Conservation (phyloP, 2,888 invertebrate species). For the Phasia obesa region DNA sequence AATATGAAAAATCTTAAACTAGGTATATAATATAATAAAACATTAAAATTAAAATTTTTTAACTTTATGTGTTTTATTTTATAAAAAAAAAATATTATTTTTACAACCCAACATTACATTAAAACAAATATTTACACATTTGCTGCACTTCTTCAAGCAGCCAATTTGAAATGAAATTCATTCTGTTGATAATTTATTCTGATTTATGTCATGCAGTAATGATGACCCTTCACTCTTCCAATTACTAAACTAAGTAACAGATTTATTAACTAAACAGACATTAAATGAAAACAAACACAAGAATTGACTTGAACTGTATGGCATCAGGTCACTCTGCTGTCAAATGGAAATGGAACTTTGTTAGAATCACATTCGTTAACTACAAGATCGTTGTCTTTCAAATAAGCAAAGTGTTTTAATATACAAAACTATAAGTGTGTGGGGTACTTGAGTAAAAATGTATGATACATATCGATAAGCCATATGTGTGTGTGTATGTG, state of each 20-base stretch:
- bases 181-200: background rate
- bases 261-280: background rate
- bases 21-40: too few relatives aligned
- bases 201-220: constrained; percentile 16
- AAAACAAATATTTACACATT: background rate
- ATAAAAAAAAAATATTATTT: too few relatives aligned
- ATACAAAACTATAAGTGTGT: too few relatives aligned
- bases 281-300: background rate
- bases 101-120: too few relatives aligned
- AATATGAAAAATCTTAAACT: too few relatives aligned
- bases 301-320: too few relatives aligned
- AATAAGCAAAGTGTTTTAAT: too few relatives aligned
- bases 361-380: background rate
- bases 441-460: too few relatives aligned
- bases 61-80: too few relatives aligned
- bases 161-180: background rate
- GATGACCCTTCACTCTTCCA: constrained; percentile 11
- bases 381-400: too few relatives aligned
- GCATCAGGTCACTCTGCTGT: constrained; percentile 12
- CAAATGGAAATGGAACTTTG: constrained; percentile 24
- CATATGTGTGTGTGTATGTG: background rate
- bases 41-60: too few relatives aligned
- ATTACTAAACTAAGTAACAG: constrained; percentile 15
- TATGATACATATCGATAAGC: too few relatives aligned
- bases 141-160: background rate